Conservation (phyloP, 2,113 vertebrate species). For the Ptyas mucosa region DNA sequence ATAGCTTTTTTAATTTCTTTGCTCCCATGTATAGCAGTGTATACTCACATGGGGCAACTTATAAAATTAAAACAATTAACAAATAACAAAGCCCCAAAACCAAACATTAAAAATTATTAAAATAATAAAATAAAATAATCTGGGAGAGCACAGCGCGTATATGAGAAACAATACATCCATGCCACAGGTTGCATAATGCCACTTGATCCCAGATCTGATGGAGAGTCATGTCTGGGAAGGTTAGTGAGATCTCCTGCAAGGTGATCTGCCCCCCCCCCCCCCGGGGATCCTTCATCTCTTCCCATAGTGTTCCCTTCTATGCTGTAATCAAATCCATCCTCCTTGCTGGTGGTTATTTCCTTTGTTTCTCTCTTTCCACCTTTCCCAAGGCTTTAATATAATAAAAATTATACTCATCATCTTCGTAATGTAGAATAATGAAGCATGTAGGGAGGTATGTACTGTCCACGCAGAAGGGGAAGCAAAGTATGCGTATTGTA, state of each 20-base stretch:
- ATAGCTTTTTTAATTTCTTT: not conserved
- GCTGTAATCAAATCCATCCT: too few species aligned
- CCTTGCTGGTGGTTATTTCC: too few species aligned
- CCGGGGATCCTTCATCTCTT: too few species aligned
- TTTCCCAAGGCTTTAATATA: not conserved
- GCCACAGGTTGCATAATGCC: not conserved
- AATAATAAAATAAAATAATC: not conserved
- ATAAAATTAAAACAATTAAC: not conserved
- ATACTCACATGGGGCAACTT: not conserved
- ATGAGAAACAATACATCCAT: not conserved
- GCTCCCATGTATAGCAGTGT: not conserved
- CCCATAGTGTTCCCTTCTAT: too few species aligned
- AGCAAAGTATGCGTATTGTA: not conserved
- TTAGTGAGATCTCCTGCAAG: too few species aligned
- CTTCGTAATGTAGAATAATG: not conserved
- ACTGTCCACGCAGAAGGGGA: not conserved
- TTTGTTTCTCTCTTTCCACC: not conserved
- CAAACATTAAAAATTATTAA: not conserved
- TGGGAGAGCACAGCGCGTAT: too few species aligned
- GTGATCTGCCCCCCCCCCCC: too few species aligned
- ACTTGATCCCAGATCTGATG: not conserved
- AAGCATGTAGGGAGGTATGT: not conserved
- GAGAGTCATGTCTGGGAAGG: not conserved
- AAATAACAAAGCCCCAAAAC: not conserved
- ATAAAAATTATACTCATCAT: not conserved